Evolutionary conservation across 2,113 vertebrate species (phyloP), one percentile per base, ranked within the genome.

Genomic region (Crocuta crocuta): DNA sequence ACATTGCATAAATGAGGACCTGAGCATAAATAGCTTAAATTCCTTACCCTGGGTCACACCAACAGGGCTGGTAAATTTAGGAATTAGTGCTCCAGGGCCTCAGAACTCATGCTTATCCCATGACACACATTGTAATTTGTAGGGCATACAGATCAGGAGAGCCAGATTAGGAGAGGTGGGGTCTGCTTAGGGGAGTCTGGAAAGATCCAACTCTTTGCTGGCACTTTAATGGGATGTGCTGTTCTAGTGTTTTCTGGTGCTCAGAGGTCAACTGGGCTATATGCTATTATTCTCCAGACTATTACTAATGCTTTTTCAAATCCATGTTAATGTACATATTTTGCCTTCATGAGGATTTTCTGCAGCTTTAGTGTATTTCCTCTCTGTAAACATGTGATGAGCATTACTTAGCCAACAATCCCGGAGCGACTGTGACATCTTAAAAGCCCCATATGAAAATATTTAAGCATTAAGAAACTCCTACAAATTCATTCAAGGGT

Each of bases 311-410:
- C 45, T 81, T 97, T 76, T 73, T 48, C 17, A 84, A 96, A 94
- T 89, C 82, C 2, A 31, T 50, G 48, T 50, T 82, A 55, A 91
- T 15, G 48, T 86, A 58, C 43, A 12, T 71, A 45, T 63, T 93
- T 95, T 97, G 91, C 73, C 90, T 94, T 95, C 24, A 55, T 95
- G 84, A 19, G 35, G 80, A 95, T 91, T 98, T 91, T 92, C 84
- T 97, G 55, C 33, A 94, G 33, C 95, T 96, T 66, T 95, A 93
- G 50, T 86, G n/a, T 91, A 39, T 86, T 93, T 94, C 9, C 83
- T 81, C 39, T 95, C 39, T 65, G 35, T 21, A 95, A 55, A 92
- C 31, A 55, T 24, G 23, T 74, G 50, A 84, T 74, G 50, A 84
- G 23, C 23, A 17, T 83, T 61, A 79, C 43, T 94, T 66, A 91